A percentile compares a stretch with the other conserved stretches of the same genome.
Conservation (phyloP, 2,113 vertebrate species). For the Thalassoma bifasciatum region DNA sequence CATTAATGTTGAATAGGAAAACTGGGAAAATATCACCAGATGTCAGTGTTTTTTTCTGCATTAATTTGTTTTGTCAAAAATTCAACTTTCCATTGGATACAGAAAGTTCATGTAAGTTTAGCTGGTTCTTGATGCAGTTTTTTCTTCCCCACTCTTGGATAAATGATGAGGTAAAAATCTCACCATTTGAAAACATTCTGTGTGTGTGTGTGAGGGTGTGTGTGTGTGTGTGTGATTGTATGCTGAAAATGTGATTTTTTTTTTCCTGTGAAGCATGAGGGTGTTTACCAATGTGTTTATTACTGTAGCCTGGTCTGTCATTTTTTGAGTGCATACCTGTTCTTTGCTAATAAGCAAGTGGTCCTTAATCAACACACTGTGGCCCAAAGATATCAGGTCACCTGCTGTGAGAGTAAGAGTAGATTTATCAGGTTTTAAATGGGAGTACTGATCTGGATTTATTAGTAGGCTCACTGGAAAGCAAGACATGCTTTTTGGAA, state of each 20-base stretch:
- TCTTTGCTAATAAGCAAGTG: conserved; percentile 38
- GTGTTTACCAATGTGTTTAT: conserved; percentile 70
- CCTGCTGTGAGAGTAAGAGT: background rate
- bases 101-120: background rate
- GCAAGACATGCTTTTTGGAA: background rate
- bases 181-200: conserved; percentile 68
- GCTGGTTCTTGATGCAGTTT: background rate
- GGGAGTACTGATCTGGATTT: background rate
- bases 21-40: conserved; percentile 5
- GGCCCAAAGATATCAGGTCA: conserved; percentile 24
- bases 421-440: conserved; percentile 4
- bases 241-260: conserved; percentile 42
- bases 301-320: conserved; percentile 64
- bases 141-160: conserved; percentile 50
- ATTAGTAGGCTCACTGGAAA: background rate
- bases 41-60: background rate
- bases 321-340: conserved; percentile 7
- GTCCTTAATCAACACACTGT: conserved; percentile 34
- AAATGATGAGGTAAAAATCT: conserved; percentile 71
- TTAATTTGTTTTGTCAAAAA: no score
- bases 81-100: background rate
- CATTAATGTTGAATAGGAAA: conserved; percentile 29
- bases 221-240: conserved; percentile 44
- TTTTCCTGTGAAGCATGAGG: conserved; percentile 76
- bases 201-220: conserved; percentile 44